Evolutionary conservation across 2,113 vertebrate genomes (phyloP).

Genomic region (Sclerurus mexicanus): DNA sequence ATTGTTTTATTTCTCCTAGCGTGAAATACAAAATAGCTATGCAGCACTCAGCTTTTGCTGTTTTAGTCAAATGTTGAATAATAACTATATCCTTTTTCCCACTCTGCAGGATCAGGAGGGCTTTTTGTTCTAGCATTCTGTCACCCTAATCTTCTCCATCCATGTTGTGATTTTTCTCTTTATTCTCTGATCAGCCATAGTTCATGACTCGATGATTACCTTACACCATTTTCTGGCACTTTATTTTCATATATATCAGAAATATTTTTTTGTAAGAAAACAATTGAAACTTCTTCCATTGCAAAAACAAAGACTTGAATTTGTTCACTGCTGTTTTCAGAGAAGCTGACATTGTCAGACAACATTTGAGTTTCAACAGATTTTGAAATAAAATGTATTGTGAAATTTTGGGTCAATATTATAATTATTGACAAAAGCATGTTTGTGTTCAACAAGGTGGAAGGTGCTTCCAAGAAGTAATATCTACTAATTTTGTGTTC

Average conservation of each 20-base stretch:
- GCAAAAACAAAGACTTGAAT: neutral
- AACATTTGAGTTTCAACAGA: neutral
- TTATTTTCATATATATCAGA: neutral
- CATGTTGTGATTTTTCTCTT: neutral
- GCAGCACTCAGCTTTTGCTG: neutral
- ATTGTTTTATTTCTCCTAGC: neutral
- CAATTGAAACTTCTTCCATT: neutral
- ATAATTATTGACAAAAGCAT: neutral
- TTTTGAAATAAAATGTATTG: neutral
- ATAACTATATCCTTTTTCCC: neutral
- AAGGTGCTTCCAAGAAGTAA: neutral
- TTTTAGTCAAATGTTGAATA: neutral
- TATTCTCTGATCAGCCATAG: neutral
- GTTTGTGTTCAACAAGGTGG: neutral
- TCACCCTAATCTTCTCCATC: neutral
- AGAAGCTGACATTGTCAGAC: neutral
- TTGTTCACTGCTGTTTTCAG: neutral
- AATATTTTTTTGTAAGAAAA: neutral
- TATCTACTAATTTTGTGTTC: neutral
- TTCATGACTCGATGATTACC: accelerated
- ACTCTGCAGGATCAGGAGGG: neutral
- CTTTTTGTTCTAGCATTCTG: neutral
- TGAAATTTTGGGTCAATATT: neutral
- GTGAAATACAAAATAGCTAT: neutral
- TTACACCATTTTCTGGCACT: neutral